Evolutionary conservation across 2,888 invertebrate species (phyloP).

Genomic region (Sarcophaga subvicina): DNA sequence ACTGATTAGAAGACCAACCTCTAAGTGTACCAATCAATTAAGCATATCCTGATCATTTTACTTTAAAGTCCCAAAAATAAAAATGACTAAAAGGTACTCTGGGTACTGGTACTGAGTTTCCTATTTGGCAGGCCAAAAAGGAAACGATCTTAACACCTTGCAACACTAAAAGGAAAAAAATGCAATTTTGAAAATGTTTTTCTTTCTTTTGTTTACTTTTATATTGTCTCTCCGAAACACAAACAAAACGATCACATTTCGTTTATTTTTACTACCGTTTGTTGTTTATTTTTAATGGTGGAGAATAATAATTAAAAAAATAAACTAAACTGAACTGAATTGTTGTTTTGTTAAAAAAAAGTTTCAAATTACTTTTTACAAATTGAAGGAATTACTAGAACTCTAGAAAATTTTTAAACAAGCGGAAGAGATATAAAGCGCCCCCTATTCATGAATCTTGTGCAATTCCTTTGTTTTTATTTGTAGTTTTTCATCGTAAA

Average conservation of each 20-base stretch:
- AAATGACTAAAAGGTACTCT: not conserved
- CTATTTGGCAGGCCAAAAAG: no score
- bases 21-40: slow-evolving; percentile 37
- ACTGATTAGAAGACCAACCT: slow-evolving; percentile 41
- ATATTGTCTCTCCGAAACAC: slow-evolving; percentile 19
- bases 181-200: slow-evolving; percentile 3
- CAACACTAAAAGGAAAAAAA: not conserved
- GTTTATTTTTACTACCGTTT: slow-evolving; percentile 7
- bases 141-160: slow-evolving; percentile 45
- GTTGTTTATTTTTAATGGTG: not conserved
- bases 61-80: not conserved
- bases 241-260: slow-evolving; percentile 41
- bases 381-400: not conserved
- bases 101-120: no score
- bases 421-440: not conserved
- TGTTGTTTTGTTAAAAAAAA: not conserved
- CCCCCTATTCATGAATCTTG: not conserved
- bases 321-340: not conserved
- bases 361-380: slow-evolving; percentile 42
- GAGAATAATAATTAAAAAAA: not conserved
- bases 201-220: slow-evolving; percentile 12
- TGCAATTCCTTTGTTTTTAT: not conserved
- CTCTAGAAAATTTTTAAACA: not conserved
- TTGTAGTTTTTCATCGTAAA: not conserved
- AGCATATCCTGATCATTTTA: slow-evolving; percentile 31